phyloP scores from a whole-genome alignment of 2,888 invertebrate genomes.

The Koerneria pararmatus region DNA sequence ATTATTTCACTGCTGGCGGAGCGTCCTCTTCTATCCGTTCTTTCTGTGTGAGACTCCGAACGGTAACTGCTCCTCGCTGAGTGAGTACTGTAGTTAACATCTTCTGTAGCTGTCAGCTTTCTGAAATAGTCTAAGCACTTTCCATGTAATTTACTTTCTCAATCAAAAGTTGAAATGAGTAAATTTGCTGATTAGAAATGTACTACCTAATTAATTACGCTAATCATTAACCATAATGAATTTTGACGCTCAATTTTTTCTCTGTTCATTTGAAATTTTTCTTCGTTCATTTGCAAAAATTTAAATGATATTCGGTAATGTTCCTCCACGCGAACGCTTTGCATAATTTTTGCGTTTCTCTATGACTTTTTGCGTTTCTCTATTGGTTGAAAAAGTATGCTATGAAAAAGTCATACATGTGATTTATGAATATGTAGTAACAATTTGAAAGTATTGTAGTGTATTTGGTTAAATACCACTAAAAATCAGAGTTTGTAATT shows the following conservation, averaged over 20 bases:
- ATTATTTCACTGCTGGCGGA: conserved; percentile 49
- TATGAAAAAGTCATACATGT: too few relatives aligned
- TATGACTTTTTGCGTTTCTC: too few relatives aligned
- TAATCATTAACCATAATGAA: neutral
- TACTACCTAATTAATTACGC: neutral
- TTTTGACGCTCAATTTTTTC: neutral
- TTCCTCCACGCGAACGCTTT: too few relatives aligned
- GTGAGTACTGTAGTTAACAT: conserved; percentile 54
- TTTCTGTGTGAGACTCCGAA: conserved; percentile 48
- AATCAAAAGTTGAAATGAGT: too few relatives aligned
- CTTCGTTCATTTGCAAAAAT: too few relatives aligned
- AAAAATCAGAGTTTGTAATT: too few relatives aligned
- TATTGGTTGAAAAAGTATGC: too few relatives aligned
- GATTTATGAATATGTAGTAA: too few relatives aligned
- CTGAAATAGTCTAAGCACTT: conserved; percentile 37
- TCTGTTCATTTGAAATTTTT: neutral
- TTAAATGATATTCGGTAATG: too few relatives aligned
- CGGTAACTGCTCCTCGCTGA: conserved; percentile 46
- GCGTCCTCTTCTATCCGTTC: conserved; percentile 40
- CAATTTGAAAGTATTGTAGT: too few relatives aligned
- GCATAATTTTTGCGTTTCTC: too few relatives aligned
- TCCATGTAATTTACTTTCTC: neutral
- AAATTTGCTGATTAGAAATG: neutral
- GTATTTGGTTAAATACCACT: too few relatives aligned
- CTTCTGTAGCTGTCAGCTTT: conserved; percentile 50